Conservation (phyloP, 2,888 invertebrate species). For the Corythucha ciliata region DNA sequence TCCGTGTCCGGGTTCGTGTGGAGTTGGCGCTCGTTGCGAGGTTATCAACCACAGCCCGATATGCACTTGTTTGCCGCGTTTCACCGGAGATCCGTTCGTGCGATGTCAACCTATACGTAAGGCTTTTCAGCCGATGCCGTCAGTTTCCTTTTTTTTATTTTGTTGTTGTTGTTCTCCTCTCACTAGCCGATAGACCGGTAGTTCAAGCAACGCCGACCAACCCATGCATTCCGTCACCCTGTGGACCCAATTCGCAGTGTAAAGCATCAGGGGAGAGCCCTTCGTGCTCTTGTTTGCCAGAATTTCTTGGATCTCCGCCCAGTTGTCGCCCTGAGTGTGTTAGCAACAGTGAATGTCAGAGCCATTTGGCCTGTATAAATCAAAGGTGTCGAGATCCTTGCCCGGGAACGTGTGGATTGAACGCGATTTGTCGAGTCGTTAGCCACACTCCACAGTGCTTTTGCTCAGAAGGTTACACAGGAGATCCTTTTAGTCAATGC, state of each 20-base stretch:
- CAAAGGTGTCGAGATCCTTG: conserved; percentile 44
- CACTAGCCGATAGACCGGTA: conserved; percentile 10
- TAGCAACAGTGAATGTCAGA: conserved; percentile 46
- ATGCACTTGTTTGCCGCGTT: conserved; percentile 57
- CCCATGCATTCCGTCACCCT: conserved; percentile 68
- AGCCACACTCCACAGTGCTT: conserved; percentile 45
- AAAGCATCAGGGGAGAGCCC: conserved; percentile 52
- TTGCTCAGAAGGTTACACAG: conserved; percentile 40
- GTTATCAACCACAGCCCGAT: conserved; percentile 66
- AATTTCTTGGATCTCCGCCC: conserved; percentile 68
- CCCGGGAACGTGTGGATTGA: conserved; percentile 42
- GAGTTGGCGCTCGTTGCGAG: conserved; percentile 58
- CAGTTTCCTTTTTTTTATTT: too few relatives aligned
- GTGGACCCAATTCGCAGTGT: conserved; percentile 71
- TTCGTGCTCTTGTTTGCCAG: conserved; percentile 64
- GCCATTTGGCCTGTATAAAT: conserved; percentile 41
- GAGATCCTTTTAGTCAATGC: conserved; percentile 39
- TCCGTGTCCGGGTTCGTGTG: conserved; percentile 67
- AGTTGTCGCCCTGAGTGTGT: conserved; percentile 73
- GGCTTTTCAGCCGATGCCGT: conserved; percentile 25
- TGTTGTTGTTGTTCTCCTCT: background rate
- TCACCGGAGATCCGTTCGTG: conserved; percentile 66
- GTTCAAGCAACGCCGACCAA: conserved; percentile 15
- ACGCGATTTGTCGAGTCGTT: conserved; percentile 43
- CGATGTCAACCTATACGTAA: conserved; percentile 49